These are phyloP conservation scores for Caenorhabditis afra DNA, from an alignment of 2,888 invertebrate species.

Conservation along the genomic window DNA sequence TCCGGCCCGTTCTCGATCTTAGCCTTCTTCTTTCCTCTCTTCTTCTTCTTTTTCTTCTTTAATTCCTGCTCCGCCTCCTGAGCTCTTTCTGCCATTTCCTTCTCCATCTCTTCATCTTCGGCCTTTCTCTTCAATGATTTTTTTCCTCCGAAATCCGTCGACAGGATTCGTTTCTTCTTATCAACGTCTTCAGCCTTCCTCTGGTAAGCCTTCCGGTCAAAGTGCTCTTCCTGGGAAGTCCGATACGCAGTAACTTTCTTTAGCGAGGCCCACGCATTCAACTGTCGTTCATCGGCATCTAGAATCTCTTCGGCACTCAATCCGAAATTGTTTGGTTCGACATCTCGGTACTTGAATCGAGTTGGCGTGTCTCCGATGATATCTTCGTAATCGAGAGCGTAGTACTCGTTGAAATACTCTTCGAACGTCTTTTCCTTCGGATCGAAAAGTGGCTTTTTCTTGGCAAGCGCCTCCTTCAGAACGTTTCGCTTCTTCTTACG, in stretches of 20 bases:
- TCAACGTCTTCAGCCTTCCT: slow-evolving; percentile 86
- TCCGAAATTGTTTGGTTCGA: slow-evolving; percentile 91
- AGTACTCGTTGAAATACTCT: slow-evolving; percentile 94
- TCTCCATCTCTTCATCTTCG: slow-evolving; percentile 52
- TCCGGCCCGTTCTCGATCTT: slow-evolving; percentile 10
- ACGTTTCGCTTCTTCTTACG: slow-evolving; percentile 82
- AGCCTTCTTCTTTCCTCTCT: slow-evolving; percentile 55
- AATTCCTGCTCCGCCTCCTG: slow-evolving; percentile 22
- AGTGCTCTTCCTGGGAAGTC: slow-evolving; percentile 87
- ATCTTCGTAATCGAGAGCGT: slow-evolving; percentile 95
- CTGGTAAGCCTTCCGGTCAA: slow-evolving; percentile 87
- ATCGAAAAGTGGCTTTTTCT: slow-evolving; percentile 90
- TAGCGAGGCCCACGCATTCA: slow-evolving; percentile 95
- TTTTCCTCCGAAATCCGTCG: slow-evolving; percentile 65
- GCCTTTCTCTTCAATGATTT: slow-evolving; percentile 57
- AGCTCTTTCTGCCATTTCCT: slow-evolving; percentile 22
- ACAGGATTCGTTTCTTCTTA: slow-evolving; percentile 88
- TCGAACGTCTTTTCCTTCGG: slow-evolving; percentile 88
- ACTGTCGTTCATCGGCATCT: slow-evolving; percentile 91
- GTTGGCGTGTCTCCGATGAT: slow-evolving; percentile 87
- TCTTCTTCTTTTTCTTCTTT: slow-evolving; percentile 55
- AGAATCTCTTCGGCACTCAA: slow-evolving; percentile 94
- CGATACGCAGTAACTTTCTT: slow-evolving; percentile 84
- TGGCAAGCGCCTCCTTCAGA: slow-evolving; percentile 87
- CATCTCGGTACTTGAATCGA: slow-evolving; percentile 91